Percentiles rank a stretch among this genome's conserved stretches.
Conservation (phyloP, 1,140 invertebrate genomes). For the Coenobita brevimanus region DNA sequence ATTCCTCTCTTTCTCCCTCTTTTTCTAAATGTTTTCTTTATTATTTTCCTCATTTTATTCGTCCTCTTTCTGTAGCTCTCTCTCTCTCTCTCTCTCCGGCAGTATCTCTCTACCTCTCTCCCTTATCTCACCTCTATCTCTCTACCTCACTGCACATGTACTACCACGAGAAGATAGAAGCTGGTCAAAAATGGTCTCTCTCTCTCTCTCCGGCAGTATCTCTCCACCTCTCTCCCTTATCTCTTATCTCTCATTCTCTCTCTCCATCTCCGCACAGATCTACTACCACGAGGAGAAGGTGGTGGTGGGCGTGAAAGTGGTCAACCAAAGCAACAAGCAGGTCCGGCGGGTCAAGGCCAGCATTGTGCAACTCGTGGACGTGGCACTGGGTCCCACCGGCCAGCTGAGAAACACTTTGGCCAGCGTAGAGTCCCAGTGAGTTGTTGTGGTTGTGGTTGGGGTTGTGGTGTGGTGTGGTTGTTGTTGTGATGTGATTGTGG, state of each 20-base stretch:
- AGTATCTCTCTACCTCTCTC: neutral
- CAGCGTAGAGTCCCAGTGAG: conserved; percentile 82
- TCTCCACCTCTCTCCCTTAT: no score
- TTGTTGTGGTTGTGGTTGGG: neutral
- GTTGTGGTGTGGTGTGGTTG: conserved; percentile 8
- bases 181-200: no score
- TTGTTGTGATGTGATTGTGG: neutral
- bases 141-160: neutral
- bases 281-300: conserved; percentile 94
- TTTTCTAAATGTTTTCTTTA: neutral
- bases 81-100: neutral
- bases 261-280: conserved; percentile 35
- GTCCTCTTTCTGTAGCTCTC: neutral
- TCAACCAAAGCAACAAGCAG: conserved; percentile 90
- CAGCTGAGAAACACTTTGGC: conserved; percentile 92
- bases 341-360: conserved; percentile 88
- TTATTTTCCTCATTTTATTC: neutral
- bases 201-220: no score
- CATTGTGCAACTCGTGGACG: conserved; percentile 91
- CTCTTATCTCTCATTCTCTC: neutral
- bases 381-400: conserved; percentile 83
- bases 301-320: conserved; percentile 87
- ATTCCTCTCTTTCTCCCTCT: no score
- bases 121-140: neutral
- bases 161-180: no score